These are phyloP conservation scores for Enteromius thamalakanensis DNA, from an alignment of 2,797 vertebrate genomes.

Conservation along the genomic window DNA sequence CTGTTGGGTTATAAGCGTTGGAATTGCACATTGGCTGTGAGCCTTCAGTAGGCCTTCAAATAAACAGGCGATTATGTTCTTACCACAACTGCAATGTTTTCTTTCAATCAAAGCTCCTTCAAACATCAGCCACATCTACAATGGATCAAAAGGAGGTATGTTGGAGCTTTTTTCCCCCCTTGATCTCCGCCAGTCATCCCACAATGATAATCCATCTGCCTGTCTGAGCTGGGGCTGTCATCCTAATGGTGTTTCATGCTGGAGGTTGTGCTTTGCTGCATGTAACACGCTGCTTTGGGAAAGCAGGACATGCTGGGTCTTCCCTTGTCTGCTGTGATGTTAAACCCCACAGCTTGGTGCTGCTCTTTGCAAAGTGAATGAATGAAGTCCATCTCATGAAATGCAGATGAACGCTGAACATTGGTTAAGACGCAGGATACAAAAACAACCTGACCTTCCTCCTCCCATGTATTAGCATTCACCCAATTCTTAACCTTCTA, in stretches of 20 bases:
- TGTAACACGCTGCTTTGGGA: slow-evolving; percentile 41
- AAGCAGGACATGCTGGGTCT: slow-evolving; percentile 43
- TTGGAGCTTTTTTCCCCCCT: slow-evolving; percentile 13
- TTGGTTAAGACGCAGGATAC: background rate
- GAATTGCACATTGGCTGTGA: background rate
- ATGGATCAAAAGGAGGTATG: slow-evolving; percentile 85
- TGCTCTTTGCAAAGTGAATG: slow-evolving; percentile 22
- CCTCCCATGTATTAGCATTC: slow-evolving; percentile 17
- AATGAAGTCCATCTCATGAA: slow-evolving; percentile 46
- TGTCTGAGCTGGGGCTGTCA: slow-evolving; percentile 45
- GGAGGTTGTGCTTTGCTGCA: slow-evolving; percentile 36
- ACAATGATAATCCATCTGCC: slow-evolving; percentile 35
- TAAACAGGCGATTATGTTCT: slow-evolving; percentile 21
- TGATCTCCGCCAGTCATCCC: slow-evolving; percentile 35
- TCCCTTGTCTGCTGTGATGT: slow-evolving; percentile 21
- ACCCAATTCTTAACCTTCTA: slow-evolving; percentile 2
- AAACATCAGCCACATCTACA: slow-evolving; percentile 82
- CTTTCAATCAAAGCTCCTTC: slow-evolving; percentile 76
- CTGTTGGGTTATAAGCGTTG: background rate
- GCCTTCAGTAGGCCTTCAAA: slow-evolving; percentile 1
- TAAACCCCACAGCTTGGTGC: slow-evolving; percentile 36
- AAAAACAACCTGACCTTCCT: slow-evolving; percentile 14
- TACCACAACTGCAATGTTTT: slow-evolving; percentile 60
- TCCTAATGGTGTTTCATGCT: slow-evolving; percentile 36
- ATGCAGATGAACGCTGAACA: slow-evolving; percentile 28